These are phyloP conservation scores for Monopis laevigella DNA, from an alignment of 2,888 invertebrate genomes.

Conservation along the genomic window DNA sequence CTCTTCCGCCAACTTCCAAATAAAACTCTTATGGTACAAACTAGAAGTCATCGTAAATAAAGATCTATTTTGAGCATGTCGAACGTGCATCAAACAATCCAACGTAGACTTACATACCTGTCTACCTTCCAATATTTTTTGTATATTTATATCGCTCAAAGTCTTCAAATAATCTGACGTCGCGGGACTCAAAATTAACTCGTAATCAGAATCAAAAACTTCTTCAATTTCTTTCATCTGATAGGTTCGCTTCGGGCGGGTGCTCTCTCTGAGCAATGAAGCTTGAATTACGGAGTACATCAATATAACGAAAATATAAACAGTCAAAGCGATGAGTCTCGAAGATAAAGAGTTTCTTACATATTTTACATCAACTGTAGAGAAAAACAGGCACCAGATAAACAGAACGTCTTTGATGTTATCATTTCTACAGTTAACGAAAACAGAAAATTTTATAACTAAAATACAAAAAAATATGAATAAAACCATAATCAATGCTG, in stretches of 20 bases:
- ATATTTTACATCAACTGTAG: constrained; percentile 21
- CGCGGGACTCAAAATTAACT: constrained; percentile 15
- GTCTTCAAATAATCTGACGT: constrained; percentile 4
- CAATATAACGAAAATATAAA: constrained; percentile 26
- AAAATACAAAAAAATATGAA: constrained; percentile 23
- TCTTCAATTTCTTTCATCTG: constrained; percentile 22
- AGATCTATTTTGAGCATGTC: constrained; percentile 14
- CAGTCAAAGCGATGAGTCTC: constrained; percentile 21
- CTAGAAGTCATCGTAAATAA: constrained; percentile 24
- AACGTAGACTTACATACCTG: constrained; percentile 20
- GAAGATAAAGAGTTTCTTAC: constrained; percentile 21
- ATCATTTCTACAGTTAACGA: constrained; percentile 20
- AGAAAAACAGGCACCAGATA: constrained; percentile 28
- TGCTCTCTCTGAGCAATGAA: constrained; percentile 24
- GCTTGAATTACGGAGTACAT: constrained; percentile 27
- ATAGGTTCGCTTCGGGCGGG: constrained; percentile 23
- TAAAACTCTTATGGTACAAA: constrained; percentile 18
- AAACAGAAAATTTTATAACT: constrained; percentile 21
- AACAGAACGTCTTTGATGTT: constrained; percentile 22
- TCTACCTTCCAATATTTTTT: not conserved
- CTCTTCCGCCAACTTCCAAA: constrained; percentile 22
- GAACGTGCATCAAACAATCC: constrained; percentile 24
- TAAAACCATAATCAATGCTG: constrained; percentile 15
- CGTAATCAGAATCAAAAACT: constrained; percentile 15
- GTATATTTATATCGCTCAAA: not conserved